These are phyloP conservation scores for Caenorhabditis sp. DNA, from an alignment of 2,888 invertebrate genomes.

Conservation along the genomic window DNA sequence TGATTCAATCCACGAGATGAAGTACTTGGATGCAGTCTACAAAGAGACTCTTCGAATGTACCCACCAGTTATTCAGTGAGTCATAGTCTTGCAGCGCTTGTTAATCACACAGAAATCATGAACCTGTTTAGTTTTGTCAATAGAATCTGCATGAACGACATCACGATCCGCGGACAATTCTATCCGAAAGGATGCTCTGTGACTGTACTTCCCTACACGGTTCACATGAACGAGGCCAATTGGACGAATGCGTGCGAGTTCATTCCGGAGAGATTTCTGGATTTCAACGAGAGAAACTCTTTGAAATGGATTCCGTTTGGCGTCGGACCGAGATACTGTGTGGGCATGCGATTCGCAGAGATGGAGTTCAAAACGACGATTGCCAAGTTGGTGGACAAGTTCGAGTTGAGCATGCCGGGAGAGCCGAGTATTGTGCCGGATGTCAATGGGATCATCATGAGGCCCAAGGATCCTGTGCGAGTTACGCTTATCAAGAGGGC, in stretches of 20 bases:
- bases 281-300: background rate
- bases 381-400: conserved; percentile 60
- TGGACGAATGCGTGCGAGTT: conserved; percentile 72
- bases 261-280: conserved; percentile 65
- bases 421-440: conserved; percentile 31
- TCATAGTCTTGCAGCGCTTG: background rate
- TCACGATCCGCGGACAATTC: conserved; percentile 58
- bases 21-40: conserved; percentile 75
- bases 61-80: conserved; percentile 74
- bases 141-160: conserved; percentile 64
- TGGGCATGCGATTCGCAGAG: conserved; percentile 76
- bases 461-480: conserved; percentile 42
- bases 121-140: conserved; percentile 69
- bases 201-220: conserved; percentile 44
- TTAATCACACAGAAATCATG: conserved; percentile 4
- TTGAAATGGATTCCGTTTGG: conserved; percentile 74
- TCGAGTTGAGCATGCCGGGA: conserved; percentile 37
- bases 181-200: conserved; percentile 60
- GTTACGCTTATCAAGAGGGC: conserved; percentile 14
- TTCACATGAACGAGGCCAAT: conserved; percentile 55
- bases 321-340: conserved; percentile 75
- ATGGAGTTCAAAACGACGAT: conserved; percentile 75
- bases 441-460: conserved; percentile 50
- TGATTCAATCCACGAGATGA: conserved; percentile 62
- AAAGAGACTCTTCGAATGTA: conserved; percentile 73